A percentile compares a stretch with the other conserved stretches of the same genome.
phyloP scores from a whole-genome alignment of 2,797 vertebrate species.

The Ctenopoma kingsleyae region DNA sequence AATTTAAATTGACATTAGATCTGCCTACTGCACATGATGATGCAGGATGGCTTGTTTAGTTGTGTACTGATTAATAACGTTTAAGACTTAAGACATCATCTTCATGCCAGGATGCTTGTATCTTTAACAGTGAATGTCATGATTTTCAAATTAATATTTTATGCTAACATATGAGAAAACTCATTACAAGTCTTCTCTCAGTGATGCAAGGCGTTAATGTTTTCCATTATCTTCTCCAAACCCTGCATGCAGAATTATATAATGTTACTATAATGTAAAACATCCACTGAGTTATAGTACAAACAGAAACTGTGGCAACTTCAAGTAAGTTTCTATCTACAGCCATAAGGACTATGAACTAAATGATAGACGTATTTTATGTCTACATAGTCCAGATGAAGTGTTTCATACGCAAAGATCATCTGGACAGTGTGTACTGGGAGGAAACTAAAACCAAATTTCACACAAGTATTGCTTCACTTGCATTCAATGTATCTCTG shows the following conservation, averaged over 20 bases:
- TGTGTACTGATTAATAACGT: conserved; percentile 37
- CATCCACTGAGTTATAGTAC: conserved; percentile 79
- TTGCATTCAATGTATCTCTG: conserved; percentile 63
- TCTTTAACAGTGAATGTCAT: conserved; percentile 13
- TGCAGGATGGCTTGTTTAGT: conserved; percentile 19
- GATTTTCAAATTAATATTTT: conserved; percentile 20
- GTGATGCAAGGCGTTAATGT: conserved; percentile 20
- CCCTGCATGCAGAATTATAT: conserved; percentile 71
- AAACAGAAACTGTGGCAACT: conserved; percentile 77
- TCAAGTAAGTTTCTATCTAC: conserved; percentile 85
- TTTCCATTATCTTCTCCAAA: conserved; percentile 37
- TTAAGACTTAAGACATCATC: conserved; percentile 18
- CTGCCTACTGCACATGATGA: conserved; percentile 21
- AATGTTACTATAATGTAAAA: conserved; percentile 75
- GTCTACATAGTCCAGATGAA: conserved; percentile 47
- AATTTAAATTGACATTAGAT: conserved; percentile 4
- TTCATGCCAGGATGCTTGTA: conserved; percentile 54
- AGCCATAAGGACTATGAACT: conserved; percentile 57
- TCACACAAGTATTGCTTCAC: conserved; percentile 76
- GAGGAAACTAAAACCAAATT: conserved; percentile 59
- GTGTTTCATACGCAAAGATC: conserved; percentile 50
- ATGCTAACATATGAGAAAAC: conserved; percentile 5
- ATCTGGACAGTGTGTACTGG: conserved; percentile 58
- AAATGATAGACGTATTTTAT: conserved; percentile 53
- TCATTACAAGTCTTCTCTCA: background rate